These are phyloP conservation scores for Odontesthes bonariensis DNA, from an alignment of 2,113 vertebrate genomes.

Conservation along the genomic window DNA sequence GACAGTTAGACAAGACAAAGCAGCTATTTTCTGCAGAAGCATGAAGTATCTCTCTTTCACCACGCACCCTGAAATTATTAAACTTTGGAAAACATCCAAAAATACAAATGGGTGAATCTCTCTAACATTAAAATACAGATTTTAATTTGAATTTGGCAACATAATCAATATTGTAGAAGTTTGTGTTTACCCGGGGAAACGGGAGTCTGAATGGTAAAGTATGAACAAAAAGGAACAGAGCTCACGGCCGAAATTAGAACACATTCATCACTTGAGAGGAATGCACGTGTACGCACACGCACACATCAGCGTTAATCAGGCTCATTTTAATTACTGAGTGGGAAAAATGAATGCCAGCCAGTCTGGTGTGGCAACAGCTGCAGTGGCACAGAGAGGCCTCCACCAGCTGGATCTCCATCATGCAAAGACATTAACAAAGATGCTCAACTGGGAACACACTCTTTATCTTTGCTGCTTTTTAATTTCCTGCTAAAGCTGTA, in stretches of 20 bases:
- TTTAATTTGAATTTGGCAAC: constrained; percentile 34
- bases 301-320: constrained; percentile 17
- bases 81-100: constrained; percentile 1
- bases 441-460: background rate
- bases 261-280: constrained; percentile 33
- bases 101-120: background rate
- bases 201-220: background rate
- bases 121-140: background rate
- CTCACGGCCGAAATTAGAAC: constrained; percentile 40
- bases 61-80: background rate
- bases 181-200: background rate
- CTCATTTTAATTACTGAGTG: constrained; percentile 41
- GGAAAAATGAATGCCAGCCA: constrained; percentile 14
- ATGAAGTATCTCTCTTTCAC: background rate
- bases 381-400: constrained; percentile 1
- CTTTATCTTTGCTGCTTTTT: background rate
- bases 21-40: background rate
- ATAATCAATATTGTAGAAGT: constrained; percentile 7
- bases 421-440: background rate
- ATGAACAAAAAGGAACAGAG: constrained; percentile 7
- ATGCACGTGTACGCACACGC: background rate
- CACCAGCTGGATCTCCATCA: constrained; percentile 37
- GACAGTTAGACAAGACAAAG: background rate
- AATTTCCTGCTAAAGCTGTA: background rate
- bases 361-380: constrained; percentile 37